These are phyloP conservation scores for Chaetodon trifascialis DNA, from an alignment of 2,113 vertebrate genomes.

Conservation along the genomic window DNA sequence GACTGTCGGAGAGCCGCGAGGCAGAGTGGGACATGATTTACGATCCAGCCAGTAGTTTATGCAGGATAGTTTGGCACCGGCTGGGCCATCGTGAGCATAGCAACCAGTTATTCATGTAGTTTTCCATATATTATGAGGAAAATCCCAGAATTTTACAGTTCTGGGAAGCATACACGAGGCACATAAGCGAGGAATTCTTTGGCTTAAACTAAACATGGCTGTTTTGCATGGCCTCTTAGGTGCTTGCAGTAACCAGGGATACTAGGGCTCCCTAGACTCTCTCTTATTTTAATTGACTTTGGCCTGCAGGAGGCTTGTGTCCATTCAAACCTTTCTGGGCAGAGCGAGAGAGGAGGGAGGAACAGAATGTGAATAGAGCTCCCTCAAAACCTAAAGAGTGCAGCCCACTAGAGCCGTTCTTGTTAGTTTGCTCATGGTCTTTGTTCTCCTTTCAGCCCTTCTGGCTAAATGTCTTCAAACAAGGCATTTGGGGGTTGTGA, in stretches of 20 bases:
- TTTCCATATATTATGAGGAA: constrained; percentile 30
- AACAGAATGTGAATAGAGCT: constrained; percentile 65
- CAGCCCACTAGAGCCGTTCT: constrained; percentile 67
- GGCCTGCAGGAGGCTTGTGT: constrained; percentile 78
- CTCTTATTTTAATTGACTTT: constrained; percentile 82
- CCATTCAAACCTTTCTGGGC: constrained; percentile 75
- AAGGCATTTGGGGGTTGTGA: constrained; percentile 65
- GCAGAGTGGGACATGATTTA: constrained; percentile 59
- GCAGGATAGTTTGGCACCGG: constrained; percentile 39
- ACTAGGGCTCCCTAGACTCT: constrained; percentile 60
- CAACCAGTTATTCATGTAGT: constrained; percentile 47
- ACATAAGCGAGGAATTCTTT: constrained; percentile 49
- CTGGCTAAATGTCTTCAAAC: constrained; percentile 74
- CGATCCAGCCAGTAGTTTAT: constrained; percentile 33
- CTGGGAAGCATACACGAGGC: constrained; percentile 24
- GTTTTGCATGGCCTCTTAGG: constrained; percentile 67
- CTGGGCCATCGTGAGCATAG: constrained; percentile 18
- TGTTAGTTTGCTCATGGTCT: constrained; percentile 77
- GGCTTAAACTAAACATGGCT: constrained; percentile 54
- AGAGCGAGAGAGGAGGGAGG: constrained; percentile 50
- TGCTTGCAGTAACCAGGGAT: constrained; percentile 75
- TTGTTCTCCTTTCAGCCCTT: constrained; percentile 73
- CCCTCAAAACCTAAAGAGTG: constrained; percentile 68
- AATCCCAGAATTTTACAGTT: constrained; percentile 40
- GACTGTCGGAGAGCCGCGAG: constrained; percentile 27